A percentile compares a stretch with the other conserved stretches of the same genome.
These are phyloP conservation scores for Gila robusta DNA, from an alignment of 2,797 vertebrate species.

Conservation along the genomic window DNA sequence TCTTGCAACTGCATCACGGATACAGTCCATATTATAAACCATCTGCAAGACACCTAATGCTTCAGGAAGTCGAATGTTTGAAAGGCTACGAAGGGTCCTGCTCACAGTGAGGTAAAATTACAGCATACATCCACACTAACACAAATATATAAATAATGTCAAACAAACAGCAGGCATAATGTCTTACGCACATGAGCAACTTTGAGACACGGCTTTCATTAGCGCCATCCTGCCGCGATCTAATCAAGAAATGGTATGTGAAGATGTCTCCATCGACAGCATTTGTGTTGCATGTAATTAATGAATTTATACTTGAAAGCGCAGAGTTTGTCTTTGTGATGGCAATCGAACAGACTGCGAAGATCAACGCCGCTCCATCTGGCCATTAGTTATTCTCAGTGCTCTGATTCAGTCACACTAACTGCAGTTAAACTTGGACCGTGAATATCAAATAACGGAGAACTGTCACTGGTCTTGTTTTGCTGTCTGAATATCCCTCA, in stretches of 20 bases:
- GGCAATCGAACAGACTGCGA: slow-evolving; percentile 13
- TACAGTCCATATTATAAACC: slow-evolving; percentile 64
- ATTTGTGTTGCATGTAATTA: slow-evolving; percentile 20
- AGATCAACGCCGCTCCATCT: slow-evolving; percentile 49
- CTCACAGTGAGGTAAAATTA: slow-evolving; percentile 1
- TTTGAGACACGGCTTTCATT: slow-evolving; percentile 27
- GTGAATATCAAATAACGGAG: slow-evolving; percentile 34
- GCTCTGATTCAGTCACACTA: slow-evolving; percentile 38
- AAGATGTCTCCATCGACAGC: slow-evolving; percentile 22
- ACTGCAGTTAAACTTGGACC: slow-evolving; percentile 39
- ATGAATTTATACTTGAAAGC: slow-evolving; percentile 47
- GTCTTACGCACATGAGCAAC: slow-evolving; percentile 20
- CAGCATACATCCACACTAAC: not conserved
- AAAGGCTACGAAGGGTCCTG: not conserved
- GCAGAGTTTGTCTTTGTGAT: slow-evolving; percentile 17
- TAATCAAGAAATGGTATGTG: slow-evolving; percentile 34
- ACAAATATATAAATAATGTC: slow-evolving; percentile 24
- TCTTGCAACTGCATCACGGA: slow-evolving; percentile 48
- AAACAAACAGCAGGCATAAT: slow-evolving; percentile 13
- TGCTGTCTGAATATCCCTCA: slow-evolving; percentile 23
- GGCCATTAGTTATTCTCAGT: slow-evolving; percentile 36
- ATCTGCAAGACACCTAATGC: slow-evolving; percentile 41
- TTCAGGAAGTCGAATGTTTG: slow-evolving; percentile 45
- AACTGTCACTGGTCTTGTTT: slow-evolving; percentile 27
- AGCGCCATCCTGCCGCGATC: slow-evolving; percentile 19